phyloP scores from a whole-genome alignment of 2,888 invertebrate genomes.

The Iselma pallidipennis region DNA sequence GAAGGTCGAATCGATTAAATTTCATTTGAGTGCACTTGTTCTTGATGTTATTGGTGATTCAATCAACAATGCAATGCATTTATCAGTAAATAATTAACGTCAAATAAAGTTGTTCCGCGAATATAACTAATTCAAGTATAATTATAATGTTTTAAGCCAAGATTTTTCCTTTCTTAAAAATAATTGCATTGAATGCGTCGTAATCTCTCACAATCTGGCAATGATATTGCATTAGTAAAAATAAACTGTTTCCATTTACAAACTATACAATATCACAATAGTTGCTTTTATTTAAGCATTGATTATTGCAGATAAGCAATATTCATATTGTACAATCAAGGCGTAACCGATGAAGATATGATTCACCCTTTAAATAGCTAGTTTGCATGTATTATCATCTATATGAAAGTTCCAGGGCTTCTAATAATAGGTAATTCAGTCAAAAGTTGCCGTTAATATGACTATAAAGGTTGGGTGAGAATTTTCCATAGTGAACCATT shows the following conservation, averaged over 20 bases:
- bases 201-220: too few species aligned
- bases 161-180: too few species aligned
- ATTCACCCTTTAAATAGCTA: neutral
- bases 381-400: neutral
- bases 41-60: neutral
- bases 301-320: too few species aligned
- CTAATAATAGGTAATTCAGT: neutral
- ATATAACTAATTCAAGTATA: too few species aligned
- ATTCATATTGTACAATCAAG: neutral
- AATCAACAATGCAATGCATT: neutral
- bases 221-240: too few species aligned
- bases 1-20: neutral
- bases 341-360: neutral
- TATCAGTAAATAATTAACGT: neutral
- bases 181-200: too few species aligned
- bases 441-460: neutral
- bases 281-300: too few species aligned
- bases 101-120: too few species aligned
- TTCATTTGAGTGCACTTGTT: neutral
- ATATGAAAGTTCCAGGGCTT: too few species aligned
- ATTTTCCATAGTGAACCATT: neutral
- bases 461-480: neutral
- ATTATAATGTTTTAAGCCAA: too few species aligned
- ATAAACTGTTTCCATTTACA: too few species aligned
- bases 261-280: too few species aligned